Percentiles rank a stretch among this genome's conserved stretches.
These are phyloP conservation scores for Hirundo rustica DNA, from an alignment of 2,797 vertebrate species.

Conservation along the genomic window DNA sequence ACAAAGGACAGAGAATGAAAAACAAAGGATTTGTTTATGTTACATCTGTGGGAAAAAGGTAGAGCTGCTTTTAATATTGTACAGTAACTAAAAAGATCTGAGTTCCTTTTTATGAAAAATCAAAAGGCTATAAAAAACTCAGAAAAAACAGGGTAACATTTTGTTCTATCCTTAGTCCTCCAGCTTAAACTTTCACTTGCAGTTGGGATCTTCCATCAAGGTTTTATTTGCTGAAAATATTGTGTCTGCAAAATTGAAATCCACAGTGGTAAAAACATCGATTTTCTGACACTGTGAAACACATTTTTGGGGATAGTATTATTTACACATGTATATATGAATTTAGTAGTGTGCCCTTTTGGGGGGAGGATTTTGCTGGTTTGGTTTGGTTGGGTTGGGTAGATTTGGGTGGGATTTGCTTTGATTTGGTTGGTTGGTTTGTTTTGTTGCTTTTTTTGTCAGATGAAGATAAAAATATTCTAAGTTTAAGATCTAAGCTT, in stretches of 20 bases:
- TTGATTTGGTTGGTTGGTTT: neutral
- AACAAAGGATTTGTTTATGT: too few relatives aligned
- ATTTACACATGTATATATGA: neutral
- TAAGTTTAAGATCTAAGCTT: neutral
- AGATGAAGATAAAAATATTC: neutral
- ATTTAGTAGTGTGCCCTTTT: neutral
- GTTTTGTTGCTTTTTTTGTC: neutral
- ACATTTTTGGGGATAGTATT: fast-evolving
- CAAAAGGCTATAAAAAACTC: too few relatives aligned
- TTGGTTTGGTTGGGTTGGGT: neutral
- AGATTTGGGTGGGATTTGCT: too few relatives aligned
- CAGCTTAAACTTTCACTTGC: neutral
- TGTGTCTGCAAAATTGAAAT: neutral
- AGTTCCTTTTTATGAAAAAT: too few relatives aligned
- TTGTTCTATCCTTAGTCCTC: neutral
- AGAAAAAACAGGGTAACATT: too few relatives aligned
- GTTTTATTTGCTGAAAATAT: neutral
- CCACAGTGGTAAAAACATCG: neutral
- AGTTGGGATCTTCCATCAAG: neutral
- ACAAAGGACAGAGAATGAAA: too few relatives aligned
- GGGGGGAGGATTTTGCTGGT: fast-evolving
- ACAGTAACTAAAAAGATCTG: too few relatives aligned
- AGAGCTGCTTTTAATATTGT: too few relatives aligned
- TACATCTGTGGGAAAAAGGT: too few relatives aligned
- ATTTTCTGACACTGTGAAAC: neutral